Base-by-base conservation (phyloP, 2,797 vertebrate species). In the Enteromius thamalakanensis region DNA sequence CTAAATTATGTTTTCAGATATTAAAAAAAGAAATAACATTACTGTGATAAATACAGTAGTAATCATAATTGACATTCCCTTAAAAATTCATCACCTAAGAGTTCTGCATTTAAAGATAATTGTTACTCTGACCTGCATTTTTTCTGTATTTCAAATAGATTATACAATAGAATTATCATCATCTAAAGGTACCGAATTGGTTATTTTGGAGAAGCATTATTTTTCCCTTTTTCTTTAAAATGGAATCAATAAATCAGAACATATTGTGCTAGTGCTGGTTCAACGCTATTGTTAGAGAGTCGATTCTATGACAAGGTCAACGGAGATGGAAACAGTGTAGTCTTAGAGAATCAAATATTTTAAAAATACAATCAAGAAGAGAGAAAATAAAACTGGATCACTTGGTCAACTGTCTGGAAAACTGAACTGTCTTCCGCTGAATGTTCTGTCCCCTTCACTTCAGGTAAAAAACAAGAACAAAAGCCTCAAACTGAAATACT, bases 401-500 rank as follows among this genome's bases (percentile, higher is more conserved):
- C 26, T 29, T 29, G 51, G 72, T 75, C 72, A 75, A 55, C 32
- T 51, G 3, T 75, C 49, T 75, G 32, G 19, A 32, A 71, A 49
- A 55, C 32, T 14, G 15, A n/a, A n/a, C n/a, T n/a, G 23, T 72
- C 9, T 55, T 7, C 12, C 11, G 11, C 32, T 55, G 11, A 55
- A 37, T 14, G 10, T n/a, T 74, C 19, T 34, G 70, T 21, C 2
- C 45, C 26, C 9, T 32, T 72, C 26, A 21, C 23, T n/a, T 51
- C 32, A 55, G 53, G 1, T 55, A 55, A 37, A 6, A 53, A 49
- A 55, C 1, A 1, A 51, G 17, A 51, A 37, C 17, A 29, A 70
- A 32, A 71, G 51, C 67, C 34, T 58, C 49, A 58, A 55, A 29
- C 37, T 80, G 47, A 79, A 77, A 77, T 21, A 19, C 40, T 32